These are phyloP conservation scores for Caenorhabditis doughertyi DNA, from an alignment of 2,888 invertebrate genomes.

Conservation along the genomic window DNA sequence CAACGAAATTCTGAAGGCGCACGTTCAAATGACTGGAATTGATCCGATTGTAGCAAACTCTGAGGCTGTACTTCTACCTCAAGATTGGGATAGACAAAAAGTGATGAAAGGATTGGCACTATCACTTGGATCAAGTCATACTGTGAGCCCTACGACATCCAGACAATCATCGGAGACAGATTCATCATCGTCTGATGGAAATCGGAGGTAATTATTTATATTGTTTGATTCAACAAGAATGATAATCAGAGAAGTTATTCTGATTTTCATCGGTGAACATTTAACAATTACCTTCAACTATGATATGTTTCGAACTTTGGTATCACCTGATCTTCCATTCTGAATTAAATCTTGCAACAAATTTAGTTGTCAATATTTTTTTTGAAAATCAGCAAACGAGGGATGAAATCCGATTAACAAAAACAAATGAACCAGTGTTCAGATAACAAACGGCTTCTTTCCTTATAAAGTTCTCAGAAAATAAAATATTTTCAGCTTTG, in stretches of 20 bases:
- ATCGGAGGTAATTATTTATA: constrained; percentile 35
- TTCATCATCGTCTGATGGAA: constrained; percentile 63
- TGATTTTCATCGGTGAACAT: neutral
- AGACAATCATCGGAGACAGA: constrained; percentile 69
- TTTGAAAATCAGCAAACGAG: too few relatives aligned
- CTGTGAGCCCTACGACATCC: constrained; percentile 66
- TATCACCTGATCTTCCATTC: too few relatives aligned
- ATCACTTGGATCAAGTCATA: constrained; percentile 9
- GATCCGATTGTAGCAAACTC: constrained; percentile 34
- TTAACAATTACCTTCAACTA: too few relatives aligned
- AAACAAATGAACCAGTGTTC: neutral
- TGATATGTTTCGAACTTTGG: too few relatives aligned
- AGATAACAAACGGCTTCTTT: constrained; percentile 2
- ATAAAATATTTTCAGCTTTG: constrained; percentile 47
- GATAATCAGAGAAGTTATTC: too few relatives aligned
- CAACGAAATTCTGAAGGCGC: neutral
- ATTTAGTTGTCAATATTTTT: too few relatives aligned
- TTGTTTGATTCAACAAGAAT: too few relatives aligned
- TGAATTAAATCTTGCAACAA: too few relatives aligned
- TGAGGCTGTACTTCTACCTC: constrained; percentile 10
- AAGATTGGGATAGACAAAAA: constrained; percentile 31
- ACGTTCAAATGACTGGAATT: constrained; percentile 29
- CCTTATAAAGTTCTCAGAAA: neutral
- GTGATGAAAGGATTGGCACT: constrained; percentile 17
- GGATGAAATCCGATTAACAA: too few relatives aligned